Percentiles rank a stretch among this genome's conserved stretches.
Evolutionary conservation across 2,797 vertebrate genomes (phyloP).

Genomic region (Onychomys torridus): DNA sequence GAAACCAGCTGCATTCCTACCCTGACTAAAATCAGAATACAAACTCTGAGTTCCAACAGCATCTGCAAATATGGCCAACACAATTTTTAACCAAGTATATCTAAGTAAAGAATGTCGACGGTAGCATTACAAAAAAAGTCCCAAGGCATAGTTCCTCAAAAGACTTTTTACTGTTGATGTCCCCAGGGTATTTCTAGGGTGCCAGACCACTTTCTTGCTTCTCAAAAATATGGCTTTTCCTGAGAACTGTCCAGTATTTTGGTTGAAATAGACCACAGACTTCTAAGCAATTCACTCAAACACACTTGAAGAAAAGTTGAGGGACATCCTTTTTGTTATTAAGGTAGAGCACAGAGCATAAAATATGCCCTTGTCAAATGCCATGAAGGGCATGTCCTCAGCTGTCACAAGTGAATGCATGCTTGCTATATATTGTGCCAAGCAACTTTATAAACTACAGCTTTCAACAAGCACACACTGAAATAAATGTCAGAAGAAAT

Average conservation of each 20-base stretch:
- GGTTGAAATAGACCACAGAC: constrained; percentile 8
- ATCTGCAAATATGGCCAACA: background rate
- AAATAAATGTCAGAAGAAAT: constrained; percentile 28
- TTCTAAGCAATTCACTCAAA: background rate
- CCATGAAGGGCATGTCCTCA: background rate
- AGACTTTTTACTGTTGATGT: constrained; percentile 16
- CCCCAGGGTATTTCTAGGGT: constrained; percentile 5
- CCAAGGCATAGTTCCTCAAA: constrained; percentile 23
- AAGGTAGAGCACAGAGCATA: background rate
- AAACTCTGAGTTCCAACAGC: constrained; percentile 6
- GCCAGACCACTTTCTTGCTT: constrained; percentile 31
- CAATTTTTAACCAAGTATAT: background rate
- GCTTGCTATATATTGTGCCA: background rate
- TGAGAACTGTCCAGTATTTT: constrained; percentile 3
- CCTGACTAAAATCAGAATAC: background rate
- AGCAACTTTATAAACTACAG: background rate
- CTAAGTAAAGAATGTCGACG: constrained; percentile 33
- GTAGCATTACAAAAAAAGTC: background rate
- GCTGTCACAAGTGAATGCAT: background rate
- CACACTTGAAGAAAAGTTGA: background rate
- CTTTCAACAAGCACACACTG: background rate
- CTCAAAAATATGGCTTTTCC: constrained; percentile 53
- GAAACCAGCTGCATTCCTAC: background rate
- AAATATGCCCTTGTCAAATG: background rate
- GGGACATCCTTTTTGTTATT: background rate